Percentiles rank a stretch among this genome's conserved stretches.
Evolutionary conservation across 2,797 vertebrate species (phyloP).

Genomic region (Danio jaintianensis): DNA sequence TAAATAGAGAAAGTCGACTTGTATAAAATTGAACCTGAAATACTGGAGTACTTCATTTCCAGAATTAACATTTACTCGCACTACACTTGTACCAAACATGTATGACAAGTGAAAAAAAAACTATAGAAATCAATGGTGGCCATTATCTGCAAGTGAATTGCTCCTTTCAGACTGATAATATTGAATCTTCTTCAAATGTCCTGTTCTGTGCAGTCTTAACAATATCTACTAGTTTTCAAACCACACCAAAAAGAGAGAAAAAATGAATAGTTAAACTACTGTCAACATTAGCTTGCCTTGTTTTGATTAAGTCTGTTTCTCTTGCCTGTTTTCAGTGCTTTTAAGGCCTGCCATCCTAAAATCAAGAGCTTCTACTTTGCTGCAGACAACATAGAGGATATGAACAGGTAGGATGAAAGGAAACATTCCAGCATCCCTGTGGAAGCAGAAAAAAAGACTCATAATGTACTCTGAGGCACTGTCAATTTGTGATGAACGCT

Average conservation of each 20-base stretch:
- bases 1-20: too few species aligned
- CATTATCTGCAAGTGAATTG: too few species aligned
- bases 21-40: too few species aligned
- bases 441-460: background rate
- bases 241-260: background rate
- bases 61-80: too few species aligned
- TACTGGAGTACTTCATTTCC: too few species aligned
- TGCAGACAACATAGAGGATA: slow-evolving; percentile 97
- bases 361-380: slow-evolving; percentile 99
- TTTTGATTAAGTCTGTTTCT: background rate
- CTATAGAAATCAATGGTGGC: too few species aligned
- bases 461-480: background rate
- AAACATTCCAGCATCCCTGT: background rate
- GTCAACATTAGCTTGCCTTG: background rate
- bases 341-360: slow-evolving; percentile 99
- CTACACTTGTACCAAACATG: too few species aligned
- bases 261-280: background rate
- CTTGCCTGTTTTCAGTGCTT: slow-evolving; percentile 82
- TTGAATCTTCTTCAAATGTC: background rate
- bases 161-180: background rate
- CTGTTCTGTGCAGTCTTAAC: background rate
- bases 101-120: too few species aligned
- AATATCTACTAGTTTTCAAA: background rate
- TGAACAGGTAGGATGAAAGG: slow-evolving; percentile 89
- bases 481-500: background rate